Evolutionary conservation across 2,797 vertebrate species (phyloP).

Genomic region (Falco peregrinus): DNA sequence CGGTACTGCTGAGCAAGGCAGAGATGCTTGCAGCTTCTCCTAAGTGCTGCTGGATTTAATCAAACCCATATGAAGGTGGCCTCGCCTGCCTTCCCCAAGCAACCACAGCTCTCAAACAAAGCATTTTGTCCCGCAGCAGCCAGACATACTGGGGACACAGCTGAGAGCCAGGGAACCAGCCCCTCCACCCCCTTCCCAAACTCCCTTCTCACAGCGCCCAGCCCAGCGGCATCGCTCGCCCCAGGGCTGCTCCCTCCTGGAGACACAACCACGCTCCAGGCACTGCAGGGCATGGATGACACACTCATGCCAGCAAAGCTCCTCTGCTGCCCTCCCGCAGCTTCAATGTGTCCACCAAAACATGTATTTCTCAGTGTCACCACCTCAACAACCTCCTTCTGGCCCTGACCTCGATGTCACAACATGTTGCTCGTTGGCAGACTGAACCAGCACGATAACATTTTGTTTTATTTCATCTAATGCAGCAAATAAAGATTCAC

Average conservation of each 20-base stretch:
- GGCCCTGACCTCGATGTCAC: neutral
- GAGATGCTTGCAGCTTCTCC: neutral
- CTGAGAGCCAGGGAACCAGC: neutral
- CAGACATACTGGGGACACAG: neutral
- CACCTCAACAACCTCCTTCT: neutral
- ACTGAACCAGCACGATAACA: fast-evolving
- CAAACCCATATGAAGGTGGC: neutral
- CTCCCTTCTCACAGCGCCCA: fast-evolving
- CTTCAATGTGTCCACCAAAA: neutral
- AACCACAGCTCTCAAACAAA: neutral
- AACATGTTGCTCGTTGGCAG: neutral
- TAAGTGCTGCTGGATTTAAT: neutral
- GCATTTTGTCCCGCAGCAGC: neutral
- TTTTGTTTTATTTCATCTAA: neutral
- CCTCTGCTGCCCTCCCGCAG: neutral
- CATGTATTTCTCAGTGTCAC: fast-evolving
- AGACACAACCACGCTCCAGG: fast-evolving
- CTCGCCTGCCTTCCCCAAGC: neutral
- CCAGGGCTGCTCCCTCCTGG: neutral
- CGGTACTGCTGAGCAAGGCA: neutral
- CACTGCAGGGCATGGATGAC: neutral
- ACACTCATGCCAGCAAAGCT: neutral
- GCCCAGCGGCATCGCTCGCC: fast-evolving
- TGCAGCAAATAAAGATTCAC: neutral
- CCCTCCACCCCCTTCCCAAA: neutral